phyloP scores from a whole-genome alignment of 2,888 invertebrate genomes.

The Hypomecis atomaria region DNA sequence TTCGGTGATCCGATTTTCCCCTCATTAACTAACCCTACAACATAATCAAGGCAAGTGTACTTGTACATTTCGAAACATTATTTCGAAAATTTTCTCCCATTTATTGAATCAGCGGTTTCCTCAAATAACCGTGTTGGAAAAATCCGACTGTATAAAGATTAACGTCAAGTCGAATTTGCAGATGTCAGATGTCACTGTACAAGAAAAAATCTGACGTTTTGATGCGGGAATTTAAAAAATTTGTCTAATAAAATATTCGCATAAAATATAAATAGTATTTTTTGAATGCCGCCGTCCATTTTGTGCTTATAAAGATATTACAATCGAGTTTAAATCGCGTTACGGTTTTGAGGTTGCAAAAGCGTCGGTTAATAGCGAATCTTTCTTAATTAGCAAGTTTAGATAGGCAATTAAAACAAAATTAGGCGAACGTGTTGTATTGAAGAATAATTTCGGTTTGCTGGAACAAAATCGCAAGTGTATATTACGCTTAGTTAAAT shows the following conservation, averaged over 20 bases:
- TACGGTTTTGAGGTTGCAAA: constrained; percentile 18
- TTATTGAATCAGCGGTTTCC: constrained; percentile 44
- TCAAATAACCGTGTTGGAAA: constrained; percentile 53
- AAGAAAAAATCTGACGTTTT: constrained; percentile 49
- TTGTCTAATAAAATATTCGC: constrained; percentile 5
- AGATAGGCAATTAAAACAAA: constrained; percentile 23
- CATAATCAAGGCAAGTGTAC: neutral
- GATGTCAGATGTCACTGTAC: constrained; percentile 49
- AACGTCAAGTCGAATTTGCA: constrained; percentile 59
- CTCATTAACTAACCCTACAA: no score
- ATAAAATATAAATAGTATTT: constrained; percentile 18
- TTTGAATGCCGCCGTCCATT: constrained; percentile 8
- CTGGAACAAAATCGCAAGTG: neutral
- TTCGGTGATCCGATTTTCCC: no score
- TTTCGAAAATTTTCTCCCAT: constrained; percentile 26
- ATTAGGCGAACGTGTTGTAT: constrained; percentile 17
- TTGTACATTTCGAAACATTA: constrained; percentile 10
- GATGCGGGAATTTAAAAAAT: constrained; percentile 34
- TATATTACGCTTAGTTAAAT: neutral
- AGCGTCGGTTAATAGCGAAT: constrained; percentile 15
- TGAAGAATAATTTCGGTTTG: neutral
- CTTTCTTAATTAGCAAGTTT: constrained; percentile 21
- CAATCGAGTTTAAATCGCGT: constrained; percentile 23
- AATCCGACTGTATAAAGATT: constrained; percentile 55
- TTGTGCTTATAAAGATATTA: constrained; percentile 20